A percentile compares a stretch with the other conserved stretches of the same genome.
phyloP scores from a whole-genome alignment of 2,888 invertebrate genomes.

The Scaptomyza tumidula region DNA sequence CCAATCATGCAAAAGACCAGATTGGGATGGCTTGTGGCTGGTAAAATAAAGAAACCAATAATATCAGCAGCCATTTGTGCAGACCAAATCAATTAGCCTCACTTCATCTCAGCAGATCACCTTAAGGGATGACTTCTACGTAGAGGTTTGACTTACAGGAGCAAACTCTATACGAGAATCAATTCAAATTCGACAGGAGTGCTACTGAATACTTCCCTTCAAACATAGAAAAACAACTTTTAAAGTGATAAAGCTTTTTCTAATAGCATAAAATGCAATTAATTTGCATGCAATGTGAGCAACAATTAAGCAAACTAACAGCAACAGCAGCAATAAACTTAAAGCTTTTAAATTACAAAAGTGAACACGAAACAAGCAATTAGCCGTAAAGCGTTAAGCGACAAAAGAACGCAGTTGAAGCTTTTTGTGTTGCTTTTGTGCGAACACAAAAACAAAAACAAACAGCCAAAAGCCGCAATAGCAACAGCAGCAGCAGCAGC shows the following conservation, averaged over 20 bases:
- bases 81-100: too few species aligned
- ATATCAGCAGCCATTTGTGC: too few species aligned
- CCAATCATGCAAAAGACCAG: too few species aligned
- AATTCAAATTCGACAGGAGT: too few species aligned
- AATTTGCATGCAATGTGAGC: slow-evolving; percentile 27
- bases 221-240: too few species aligned
- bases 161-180: too few species aligned
- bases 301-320: slow-evolving; percentile 22
- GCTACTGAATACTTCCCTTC: too few species aligned
- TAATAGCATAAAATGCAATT: slow-evolving; percentile 40
- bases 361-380: slow-evolving; percentile 40
- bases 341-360: slow-evolving; percentile 48
- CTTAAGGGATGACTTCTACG: too few species aligned
- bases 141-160: too few species aligned
- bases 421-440: slow-evolving; percentile 21
- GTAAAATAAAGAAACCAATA: too few species aligned
- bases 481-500: slow-evolving; percentile 26
- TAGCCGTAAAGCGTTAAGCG: slow-evolving; percentile 31
- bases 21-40: too few species aligned
- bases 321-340: neutral
- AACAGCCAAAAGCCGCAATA: slow-evolving; percentile 16
- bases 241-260: slow-evolving; percentile 16
- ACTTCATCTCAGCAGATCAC: too few species aligned
- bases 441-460: slow-evolving; percentile 26
- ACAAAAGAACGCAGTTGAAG: slow-evolving; percentile 39